A percentile compares a stretch with the other conserved stretches of the same genome.
phyloP scores from a whole-genome alignment of 2,888 invertebrate species.

The Lepeophtheirus nordmannii region DNA sequence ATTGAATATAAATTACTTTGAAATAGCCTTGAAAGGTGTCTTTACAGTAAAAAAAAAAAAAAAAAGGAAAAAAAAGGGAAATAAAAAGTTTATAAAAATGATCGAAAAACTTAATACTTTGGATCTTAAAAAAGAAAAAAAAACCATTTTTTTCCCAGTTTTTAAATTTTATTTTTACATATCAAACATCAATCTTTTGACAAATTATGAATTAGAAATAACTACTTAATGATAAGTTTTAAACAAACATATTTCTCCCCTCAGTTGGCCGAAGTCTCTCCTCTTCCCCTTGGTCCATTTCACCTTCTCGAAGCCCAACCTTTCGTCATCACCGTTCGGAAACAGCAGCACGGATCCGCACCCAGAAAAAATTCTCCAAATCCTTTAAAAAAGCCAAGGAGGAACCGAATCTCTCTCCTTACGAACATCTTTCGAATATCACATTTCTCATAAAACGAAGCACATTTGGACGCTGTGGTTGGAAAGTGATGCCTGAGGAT shows the following conservation, averaged over 20 bases:
- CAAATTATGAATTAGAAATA: too few species aligned
- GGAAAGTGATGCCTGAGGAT: slow-evolving; percentile 23
- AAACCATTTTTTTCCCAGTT: too few species aligned
- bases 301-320: neutral
- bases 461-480: slow-evolving; percentile 10
- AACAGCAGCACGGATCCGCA: neutral
- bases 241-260: too few species aligned
- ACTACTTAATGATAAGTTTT: too few species aligned
- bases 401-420: neutral
- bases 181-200: too few species aligned
- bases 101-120: too few species aligned
- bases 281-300: neutral
- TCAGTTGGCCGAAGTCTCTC: neutral
- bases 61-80: too few species aligned
- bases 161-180: too few species aligned
- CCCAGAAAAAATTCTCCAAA: neutral
- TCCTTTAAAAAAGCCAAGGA: neutral
- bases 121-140: too few species aligned
- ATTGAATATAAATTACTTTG: slow-evolving; percentile 1
- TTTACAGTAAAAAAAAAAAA: neutral
- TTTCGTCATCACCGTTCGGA: neutral
- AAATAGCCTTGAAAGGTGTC: neutral
- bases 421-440: neutral
- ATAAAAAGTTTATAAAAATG: too few species aligned
- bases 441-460: slow-evolving; percentile 11